These are phyloP conservation scores for Clarias pachynema DNA, from an alignment of 2,797 vertebrate species.

Conservation along the genomic window DNA sequence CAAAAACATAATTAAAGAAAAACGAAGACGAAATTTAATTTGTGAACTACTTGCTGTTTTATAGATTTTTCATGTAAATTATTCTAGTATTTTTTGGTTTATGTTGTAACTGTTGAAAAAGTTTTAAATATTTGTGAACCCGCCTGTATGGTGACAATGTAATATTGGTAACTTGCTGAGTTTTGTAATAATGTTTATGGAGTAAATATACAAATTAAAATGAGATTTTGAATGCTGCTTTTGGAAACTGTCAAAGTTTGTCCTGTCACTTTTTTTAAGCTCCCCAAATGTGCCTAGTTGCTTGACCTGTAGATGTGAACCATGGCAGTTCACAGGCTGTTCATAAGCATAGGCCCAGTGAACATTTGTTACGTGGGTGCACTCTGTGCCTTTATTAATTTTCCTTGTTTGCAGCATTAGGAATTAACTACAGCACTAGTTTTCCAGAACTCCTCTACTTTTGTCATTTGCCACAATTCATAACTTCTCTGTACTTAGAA, in stretches of 20 bases:
- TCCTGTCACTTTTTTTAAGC: conserved; percentile 17
- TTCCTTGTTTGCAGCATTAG: conserved; percentile 22
- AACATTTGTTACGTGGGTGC: conserved; percentile 41
- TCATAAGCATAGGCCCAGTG: conserved; percentile 7
- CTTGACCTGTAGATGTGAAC: conserved; percentile 13
- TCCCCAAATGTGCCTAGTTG: background rate
- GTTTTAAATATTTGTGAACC: conserved; percentile 99
- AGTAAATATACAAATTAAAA: conserved; percentile 99
- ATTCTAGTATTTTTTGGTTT: conserved; percentile 99
- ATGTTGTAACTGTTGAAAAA: conserved; percentile 99
- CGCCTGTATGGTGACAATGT: conserved; percentile 99
- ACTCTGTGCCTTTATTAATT: conserved; percentile 7
- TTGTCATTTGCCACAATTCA: conserved; percentile 24
- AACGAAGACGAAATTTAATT: conserved; percentile 82
- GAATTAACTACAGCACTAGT: background rate
- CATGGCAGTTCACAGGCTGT: conserved; percentile 6
- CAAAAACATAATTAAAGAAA: conserved; percentile 90
- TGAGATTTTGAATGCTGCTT: conserved; percentile 98
- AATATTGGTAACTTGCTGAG: conserved; percentile 99
- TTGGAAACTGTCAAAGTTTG: conserved; percentile 60
- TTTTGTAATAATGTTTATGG: conserved; percentile 99
- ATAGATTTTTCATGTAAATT: conserved; percentile 99
- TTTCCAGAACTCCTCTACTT: background rate
- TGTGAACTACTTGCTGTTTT: conserved; percentile 99
- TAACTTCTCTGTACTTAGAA: conserved; percentile 11